These are phyloP conservation scores for Benthosema pterotum DNA, from an alignment of 2,797 vertebrate species.

Conservation along the genomic window DNA sequence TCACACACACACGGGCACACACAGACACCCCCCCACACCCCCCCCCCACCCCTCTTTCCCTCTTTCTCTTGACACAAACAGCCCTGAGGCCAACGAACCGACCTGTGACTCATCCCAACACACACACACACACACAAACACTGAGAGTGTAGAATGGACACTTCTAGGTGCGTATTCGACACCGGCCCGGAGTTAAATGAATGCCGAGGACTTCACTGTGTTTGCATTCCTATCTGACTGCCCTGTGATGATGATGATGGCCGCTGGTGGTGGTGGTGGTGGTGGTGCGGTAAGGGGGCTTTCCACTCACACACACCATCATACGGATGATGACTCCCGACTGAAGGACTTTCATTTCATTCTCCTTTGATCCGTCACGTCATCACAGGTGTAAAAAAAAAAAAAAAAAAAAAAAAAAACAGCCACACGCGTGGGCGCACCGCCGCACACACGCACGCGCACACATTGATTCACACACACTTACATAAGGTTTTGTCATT, in stretches of 20 bases:
- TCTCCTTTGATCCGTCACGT: conserved; percentile 54
- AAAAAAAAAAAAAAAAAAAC: no score
- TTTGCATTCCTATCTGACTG: conserved; percentile 50
- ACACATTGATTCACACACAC: conserved; percentile 11
- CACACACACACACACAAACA: conserved; percentile 12
- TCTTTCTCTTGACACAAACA: conserved; percentile 25
- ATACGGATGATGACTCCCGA: conserved; percentile 45
- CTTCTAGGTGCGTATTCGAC: no score
- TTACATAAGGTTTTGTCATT: conserved; percentile 1
- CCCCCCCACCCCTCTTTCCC: neutral
- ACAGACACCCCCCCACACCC: conserved; percentile 1
- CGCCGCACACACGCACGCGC: neutral
- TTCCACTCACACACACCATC: conserved; percentile 56
- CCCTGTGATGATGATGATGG: conserved; percentile 46
- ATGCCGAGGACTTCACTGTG: neutral
- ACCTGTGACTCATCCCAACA: conserved; percentile 56
- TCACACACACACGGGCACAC: conserved; percentile 11
- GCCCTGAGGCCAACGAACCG: conserved; percentile 54
- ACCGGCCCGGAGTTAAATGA: no score
- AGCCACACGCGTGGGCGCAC: no score
- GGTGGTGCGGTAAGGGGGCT: conserved; percentile 26
- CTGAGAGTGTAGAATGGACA: no score
- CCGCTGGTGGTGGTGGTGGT: conserved; percentile 24
- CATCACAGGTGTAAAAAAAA: neutral
- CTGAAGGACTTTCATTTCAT: conserved; percentile 59